These are phyloP conservation scores for Lepidochitona cinerea DNA, from an alignment of 2,888 invertebrate genomes.

Conservation along the genomic window DNA sequence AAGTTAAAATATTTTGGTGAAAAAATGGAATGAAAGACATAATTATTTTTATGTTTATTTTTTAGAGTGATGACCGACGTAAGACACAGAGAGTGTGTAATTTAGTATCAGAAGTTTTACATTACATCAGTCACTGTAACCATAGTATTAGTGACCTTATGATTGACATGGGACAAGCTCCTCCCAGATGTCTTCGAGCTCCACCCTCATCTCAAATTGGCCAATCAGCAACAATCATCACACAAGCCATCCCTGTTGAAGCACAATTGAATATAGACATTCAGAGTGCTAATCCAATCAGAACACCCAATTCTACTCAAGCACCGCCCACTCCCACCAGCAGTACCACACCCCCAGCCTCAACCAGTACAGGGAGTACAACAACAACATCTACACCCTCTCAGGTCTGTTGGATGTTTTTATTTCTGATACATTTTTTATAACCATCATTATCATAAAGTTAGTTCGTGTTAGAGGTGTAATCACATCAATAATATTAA, in stretches of 20 bases:
- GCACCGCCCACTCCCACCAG: not conserved
- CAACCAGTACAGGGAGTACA: not conserved
- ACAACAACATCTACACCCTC: not conserved
- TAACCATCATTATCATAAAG: no score
- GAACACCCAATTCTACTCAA: not conserved
- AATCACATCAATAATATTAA: no score
- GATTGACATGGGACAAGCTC: constrained; percentile 79
- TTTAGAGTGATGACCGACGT: constrained; percentile 39
- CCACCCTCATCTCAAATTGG: constrained; percentile 43
- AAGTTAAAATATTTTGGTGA: no score
- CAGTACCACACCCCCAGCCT: not conserved
- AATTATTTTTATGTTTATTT: constrained; percentile 6
- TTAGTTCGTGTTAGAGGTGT: no score
- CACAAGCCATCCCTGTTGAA: constrained; percentile 77
- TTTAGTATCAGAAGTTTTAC: constrained; percentile 84
- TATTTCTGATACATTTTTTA: no score
- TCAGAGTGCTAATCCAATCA: no score
- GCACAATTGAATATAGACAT: not conserved
- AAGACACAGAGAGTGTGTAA: constrained; percentile 78
- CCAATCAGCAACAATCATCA: constrained; percentile 77
- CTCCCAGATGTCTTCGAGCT: constrained; percentile 78
- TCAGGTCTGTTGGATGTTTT: no score
- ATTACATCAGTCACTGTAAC: constrained; percentile 89
- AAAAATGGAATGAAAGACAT: no score
- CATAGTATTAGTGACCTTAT: constrained; percentile 91